Conservation (phyloP, 2,113 vertebrate genomes). For the Austrofundulus limnaeus region DNA sequence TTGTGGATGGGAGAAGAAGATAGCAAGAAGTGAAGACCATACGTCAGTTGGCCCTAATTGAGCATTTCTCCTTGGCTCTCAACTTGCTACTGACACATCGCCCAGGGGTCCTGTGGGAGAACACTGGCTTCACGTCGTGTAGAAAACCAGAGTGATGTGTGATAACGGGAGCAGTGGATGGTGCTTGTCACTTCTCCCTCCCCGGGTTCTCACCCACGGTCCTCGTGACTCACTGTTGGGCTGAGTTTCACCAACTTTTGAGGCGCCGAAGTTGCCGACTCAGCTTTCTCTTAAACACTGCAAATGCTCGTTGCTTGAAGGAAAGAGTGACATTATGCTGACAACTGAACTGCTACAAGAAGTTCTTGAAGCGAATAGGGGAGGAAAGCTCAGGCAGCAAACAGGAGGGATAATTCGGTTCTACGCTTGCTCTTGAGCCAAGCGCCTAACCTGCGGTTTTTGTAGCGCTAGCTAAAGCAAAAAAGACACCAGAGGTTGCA, state of each 20-base stretch:
- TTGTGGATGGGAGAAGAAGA: slow-evolving; percentile 40
- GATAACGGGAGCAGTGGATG: slow-evolving; percentile 38
- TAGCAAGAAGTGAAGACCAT: slow-evolving; percentile 51
- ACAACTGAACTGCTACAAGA: slow-evolving; percentile 21
- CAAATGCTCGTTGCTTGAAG: slow-evolving; percentile 36
- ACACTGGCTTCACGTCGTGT: slow-evolving; percentile 38
- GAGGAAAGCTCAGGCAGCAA: neutral
- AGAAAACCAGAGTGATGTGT: slow-evolving; percentile 50
- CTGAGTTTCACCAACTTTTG: slow-evolving; percentile 45
- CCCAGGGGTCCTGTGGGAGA: slow-evolving; percentile 55
- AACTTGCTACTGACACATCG: slow-evolving; percentile 54
- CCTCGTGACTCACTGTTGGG: slow-evolving; percentile 34
- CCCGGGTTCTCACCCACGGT: slow-evolving; percentile 17
- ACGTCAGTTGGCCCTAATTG: slow-evolving; percentile 65
- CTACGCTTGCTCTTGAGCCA: neutral
- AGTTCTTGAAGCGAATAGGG: neutral
- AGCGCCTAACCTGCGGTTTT: neutral
- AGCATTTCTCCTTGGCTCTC: slow-evolving; percentile 56
- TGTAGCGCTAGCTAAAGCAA: neutral
- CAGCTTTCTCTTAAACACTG: slow-evolving; percentile 51
- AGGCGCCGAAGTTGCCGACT: slow-evolving; percentile 41
- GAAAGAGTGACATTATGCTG: slow-evolving; percentile 33
- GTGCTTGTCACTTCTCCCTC: slow-evolving; percentile 36
- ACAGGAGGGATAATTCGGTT: neutral
- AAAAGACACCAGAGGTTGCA: neutral